A percentile compares a stretch with the other conserved stretches of the same genome.
phyloP scores from a whole-genome alignment of 2,888 invertebrate species.

The Dendrolimus pini region DNA sequence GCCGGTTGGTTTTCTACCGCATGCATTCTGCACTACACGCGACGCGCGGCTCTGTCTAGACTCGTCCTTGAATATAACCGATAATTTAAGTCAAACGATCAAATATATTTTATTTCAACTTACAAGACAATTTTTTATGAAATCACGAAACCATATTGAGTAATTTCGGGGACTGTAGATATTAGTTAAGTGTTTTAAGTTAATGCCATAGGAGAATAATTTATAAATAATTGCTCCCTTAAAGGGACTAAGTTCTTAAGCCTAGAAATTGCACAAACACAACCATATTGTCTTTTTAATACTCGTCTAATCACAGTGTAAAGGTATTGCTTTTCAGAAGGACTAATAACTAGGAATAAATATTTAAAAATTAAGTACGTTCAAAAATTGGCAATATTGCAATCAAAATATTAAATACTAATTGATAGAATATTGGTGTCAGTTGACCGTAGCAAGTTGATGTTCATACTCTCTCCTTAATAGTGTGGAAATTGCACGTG shows the following conservation, averaged over 20 bases:
- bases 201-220: background rate
- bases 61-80: constrained; percentile 8
- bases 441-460: no score
- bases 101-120: no score
- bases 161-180: no score
- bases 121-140: no score
- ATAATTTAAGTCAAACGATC: constrained; percentile 3
- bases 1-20: constrained; percentile 59
- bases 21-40: constrained; percentile 59
- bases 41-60: constrained; percentile 45
- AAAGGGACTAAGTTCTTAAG: constrained; percentile 39
- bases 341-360: constrained; percentile 26
- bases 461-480: no score
- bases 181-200: no score
- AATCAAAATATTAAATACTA: background rate
- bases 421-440: no score
- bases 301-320: constrained; percentile 61
- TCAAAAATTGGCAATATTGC: background rate
- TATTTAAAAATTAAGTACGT: constrained; percentile 29
- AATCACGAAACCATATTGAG: no score
- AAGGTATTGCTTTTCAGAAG: constrained; percentile 54
- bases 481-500: no score
- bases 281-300: constrained; percentile 71
- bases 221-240: background rate
- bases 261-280: constrained; percentile 73